These are phyloP conservation scores for Corvus cornix DNA, from an alignment of 2,113 vertebrate genomes.

Conservation along the genomic window DNA sequence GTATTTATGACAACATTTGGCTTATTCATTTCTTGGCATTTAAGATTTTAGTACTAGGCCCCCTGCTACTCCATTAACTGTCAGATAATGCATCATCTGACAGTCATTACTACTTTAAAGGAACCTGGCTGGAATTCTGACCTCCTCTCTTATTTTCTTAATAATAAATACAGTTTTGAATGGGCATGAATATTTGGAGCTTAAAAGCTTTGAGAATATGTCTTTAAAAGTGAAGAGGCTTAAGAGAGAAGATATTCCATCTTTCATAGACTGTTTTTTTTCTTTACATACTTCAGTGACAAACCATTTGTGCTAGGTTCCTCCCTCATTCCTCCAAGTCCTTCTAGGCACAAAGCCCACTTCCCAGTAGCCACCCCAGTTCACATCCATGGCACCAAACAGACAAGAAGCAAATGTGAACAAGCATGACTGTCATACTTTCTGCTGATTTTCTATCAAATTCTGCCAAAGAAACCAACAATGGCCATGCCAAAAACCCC, in stretches of 20 bases:
- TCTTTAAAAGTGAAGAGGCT: neutral
- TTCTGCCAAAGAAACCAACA: neutral
- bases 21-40: slow-evolving; percentile 1
- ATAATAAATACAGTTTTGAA: neutral
- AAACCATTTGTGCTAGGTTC: neutral
- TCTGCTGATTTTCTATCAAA: neutral
- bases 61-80: neutral
- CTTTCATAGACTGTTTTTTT: neutral
- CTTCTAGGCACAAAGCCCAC: neutral
- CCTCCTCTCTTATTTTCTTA: neutral
- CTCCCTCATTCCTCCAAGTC: neutral
- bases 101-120: neutral
- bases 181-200: neutral
- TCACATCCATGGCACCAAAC: neutral
- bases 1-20: neutral
- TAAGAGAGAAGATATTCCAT: neutral
- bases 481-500: neutral
- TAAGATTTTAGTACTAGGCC: neutral
- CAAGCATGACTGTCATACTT: neutral
- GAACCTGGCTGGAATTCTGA: neutral
- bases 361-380: neutral
- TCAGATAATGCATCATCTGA: neutral
- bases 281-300: neutral
- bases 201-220: neutral
- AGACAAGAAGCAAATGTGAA: neutral